Conservation (phyloP, 2,797 vertebrate species). For the Enteromius paludinosus region DNA sequence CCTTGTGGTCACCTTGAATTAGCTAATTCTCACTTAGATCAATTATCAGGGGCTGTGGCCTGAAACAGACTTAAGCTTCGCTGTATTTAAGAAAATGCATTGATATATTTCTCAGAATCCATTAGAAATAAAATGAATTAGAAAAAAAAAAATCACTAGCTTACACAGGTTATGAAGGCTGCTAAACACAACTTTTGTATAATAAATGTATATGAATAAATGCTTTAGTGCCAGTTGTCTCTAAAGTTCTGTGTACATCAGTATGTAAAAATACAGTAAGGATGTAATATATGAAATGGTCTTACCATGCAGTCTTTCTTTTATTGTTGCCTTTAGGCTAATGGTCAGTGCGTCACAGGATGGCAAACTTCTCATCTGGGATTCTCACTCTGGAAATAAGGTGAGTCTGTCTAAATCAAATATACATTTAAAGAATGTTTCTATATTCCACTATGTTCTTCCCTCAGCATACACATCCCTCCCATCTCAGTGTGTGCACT, state of each 20-base stretch:
- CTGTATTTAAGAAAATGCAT: neutral
- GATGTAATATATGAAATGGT: neutral
- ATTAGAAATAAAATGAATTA: neutral
- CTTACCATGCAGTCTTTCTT: neutral
- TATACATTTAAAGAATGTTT: neutral
- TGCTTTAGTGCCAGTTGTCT: neutral
- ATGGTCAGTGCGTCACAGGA: slow-evolving; percentile 93
- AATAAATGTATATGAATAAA: neutral
- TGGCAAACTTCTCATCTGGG: slow-evolving; percentile 90
- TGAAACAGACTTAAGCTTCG: slow-evolving; percentile 37
- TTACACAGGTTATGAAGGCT: neutral
- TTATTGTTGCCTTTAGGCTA: slow-evolving; percentile 70
- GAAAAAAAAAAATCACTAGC: neutral
- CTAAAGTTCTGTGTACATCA: neutral
- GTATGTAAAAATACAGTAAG: neutral
- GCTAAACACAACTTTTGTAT: neutral
- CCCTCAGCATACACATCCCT: too few species aligned
- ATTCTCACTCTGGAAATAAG: slow-evolving; percentile 82
- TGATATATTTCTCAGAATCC: neutral
- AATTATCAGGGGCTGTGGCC: slow-evolving; percentile 43
- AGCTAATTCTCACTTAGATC: slow-evolving; percentile 54
- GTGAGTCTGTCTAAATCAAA: slow-evolving; percentile 58
- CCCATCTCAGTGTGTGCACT: too few species aligned
- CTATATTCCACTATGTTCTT: too few species aligned
- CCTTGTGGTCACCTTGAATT: slow-evolving; percentile 49